These are phyloP conservation scores for Hydropotes inermis DNA, from an alignment of 2,113 vertebrate species.

Conservation along the genomic window DNA sequence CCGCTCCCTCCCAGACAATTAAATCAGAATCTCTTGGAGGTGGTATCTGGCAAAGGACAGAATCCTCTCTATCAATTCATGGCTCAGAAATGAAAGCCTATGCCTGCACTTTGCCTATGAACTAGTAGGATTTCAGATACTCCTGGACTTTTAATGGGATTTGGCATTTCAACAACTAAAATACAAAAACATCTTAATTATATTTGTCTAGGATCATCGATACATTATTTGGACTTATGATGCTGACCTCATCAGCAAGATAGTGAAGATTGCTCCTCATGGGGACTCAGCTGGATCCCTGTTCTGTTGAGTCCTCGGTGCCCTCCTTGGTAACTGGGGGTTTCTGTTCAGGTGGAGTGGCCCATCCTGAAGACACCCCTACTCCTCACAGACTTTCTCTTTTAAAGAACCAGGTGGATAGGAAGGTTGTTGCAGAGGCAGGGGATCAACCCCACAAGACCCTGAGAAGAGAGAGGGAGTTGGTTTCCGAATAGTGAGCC, in stretches of 20 bases:
- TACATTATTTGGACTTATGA: not conserved
- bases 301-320: not conserved
- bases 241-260: not conserved
- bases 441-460: accelerated
- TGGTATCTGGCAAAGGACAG: not conserved
- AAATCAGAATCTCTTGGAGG: not conserved
- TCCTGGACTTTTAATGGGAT: not conserved
- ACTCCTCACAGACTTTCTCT: not conserved
- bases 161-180: not conserved
- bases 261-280: not conserved
- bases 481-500: accelerated
- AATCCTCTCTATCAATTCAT: too few species aligned
- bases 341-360: not conserved
- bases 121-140: too few species aligned
- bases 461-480: accelerated
- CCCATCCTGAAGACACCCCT: too few species aligned
- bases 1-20: accelerated
- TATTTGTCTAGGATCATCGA: not conserved
- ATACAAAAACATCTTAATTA: not conserved
- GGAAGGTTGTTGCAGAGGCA: accelerated
- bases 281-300: accelerated
- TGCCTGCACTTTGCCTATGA: not conserved
- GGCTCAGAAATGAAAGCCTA: not conserved
- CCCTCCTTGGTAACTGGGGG: not conserved
- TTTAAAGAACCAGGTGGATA: not conserved